Percentiles rank a stretch among this genome's conserved stretches.
Conservation (phyloP, 35 echinoderm and acorn worm species). For the Apostichopus californicus region DNA sequence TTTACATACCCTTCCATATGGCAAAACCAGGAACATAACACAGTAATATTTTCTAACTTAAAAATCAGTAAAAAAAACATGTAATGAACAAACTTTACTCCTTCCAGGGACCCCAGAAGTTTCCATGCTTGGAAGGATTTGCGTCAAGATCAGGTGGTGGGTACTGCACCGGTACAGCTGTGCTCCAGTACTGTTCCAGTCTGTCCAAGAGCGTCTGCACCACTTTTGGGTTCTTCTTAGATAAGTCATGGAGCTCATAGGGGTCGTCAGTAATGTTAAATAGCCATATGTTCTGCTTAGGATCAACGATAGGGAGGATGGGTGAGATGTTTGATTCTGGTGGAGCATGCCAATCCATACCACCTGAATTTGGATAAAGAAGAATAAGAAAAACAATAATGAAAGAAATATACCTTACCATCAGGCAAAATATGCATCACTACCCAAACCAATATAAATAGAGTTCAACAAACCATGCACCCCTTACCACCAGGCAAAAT, state of each 20-base stretch:
- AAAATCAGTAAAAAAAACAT: too few species aligned
- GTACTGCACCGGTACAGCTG: constrained; percentile 57
- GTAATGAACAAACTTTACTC: background rate
- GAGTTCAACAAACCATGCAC: too few species aligned
- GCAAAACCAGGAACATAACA: too few species aligned
- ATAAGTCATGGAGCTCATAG: constrained; percentile 56
- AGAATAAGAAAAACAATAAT: background rate
- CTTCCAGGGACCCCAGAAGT: constrained; percentile 66
- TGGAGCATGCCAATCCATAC: constrained; percentile 28
- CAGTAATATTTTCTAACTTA: too few species aligned
- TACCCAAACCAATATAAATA: too few species aligned
- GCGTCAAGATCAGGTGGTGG: constrained; percentile 38
- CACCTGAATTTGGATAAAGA: background rate
- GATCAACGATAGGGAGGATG: background rate
- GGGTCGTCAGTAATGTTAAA: constrained; percentile 73
- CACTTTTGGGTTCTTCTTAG: constrained; percentile 54
- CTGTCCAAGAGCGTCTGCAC: constrained; percentile 55
- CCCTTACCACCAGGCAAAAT: too few species aligned
- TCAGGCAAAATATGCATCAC: too few species aligned
- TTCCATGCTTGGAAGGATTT: constrained; percentile 39
- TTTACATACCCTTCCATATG: too few species aligned
- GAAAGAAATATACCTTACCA: too few species aligned
- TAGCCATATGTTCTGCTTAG: constrained; percentile 38
- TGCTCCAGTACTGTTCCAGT: constrained; percentile 57
- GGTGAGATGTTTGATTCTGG: constrained; percentile 47